A percentile compares a stretch with the other conserved stretches of the same genome.
Evolutionary conservation across 2,888 invertebrate species (phyloP).

Genomic region (Volucella zonaria): DNA sequence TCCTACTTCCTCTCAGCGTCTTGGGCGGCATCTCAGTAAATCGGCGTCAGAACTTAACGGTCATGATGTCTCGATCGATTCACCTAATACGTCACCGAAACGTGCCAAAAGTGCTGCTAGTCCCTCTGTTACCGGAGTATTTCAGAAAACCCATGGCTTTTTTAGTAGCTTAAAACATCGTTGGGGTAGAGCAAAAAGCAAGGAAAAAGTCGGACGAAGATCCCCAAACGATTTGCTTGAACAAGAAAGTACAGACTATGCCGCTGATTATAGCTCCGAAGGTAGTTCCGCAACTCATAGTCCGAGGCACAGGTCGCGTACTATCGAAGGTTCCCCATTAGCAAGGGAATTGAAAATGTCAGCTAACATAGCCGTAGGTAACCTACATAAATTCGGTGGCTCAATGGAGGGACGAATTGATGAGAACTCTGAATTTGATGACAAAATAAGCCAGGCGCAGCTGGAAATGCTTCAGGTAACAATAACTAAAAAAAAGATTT

Average conservation of each 20-base stretch:
- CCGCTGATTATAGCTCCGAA: slow-evolving; percentile 92
- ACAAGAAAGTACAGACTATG: slow-evolving; percentile 88
- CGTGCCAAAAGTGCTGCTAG: slow-evolving; percentile 83
- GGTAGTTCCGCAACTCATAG: slow-evolving; percentile 89
- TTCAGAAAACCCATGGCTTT: slow-evolving; percentile 92
- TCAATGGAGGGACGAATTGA: slow-evolving; percentile 81
- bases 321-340: slow-evolving; percentile 83
- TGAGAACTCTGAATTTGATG: slow-evolving; percentile 79
- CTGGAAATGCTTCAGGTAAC: slow-evolving; percentile 79
- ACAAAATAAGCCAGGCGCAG: slow-evolving; percentile 75
- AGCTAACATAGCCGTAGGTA: slow-evolving; percentile 79
- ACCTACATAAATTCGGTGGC: slow-evolving; percentile 79
- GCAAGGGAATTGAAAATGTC: slow-evolving; percentile 80
- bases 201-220: slow-evolving; percentile 86
- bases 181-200: slow-evolving; percentile 89
- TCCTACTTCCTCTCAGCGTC: slow-evolving; percentile 77
- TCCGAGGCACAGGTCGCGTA: slow-evolving; percentile 87
- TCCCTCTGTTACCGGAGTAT: slow-evolving; percentile 87
- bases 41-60: slow-evolving; percentile 91
- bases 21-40: slow-evolving; percentile 89
- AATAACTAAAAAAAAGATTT: too few species aligned
- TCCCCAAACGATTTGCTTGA: slow-evolving; percentile 85
- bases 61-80: slow-evolving; percentile 84
- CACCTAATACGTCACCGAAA: slow-evolving; percentile 84
- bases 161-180: slow-evolving; percentile 91